Base-by-base conservation (phyloP, 2,113 vertebrate genomes). In the Anser cygnoides region DNA sequence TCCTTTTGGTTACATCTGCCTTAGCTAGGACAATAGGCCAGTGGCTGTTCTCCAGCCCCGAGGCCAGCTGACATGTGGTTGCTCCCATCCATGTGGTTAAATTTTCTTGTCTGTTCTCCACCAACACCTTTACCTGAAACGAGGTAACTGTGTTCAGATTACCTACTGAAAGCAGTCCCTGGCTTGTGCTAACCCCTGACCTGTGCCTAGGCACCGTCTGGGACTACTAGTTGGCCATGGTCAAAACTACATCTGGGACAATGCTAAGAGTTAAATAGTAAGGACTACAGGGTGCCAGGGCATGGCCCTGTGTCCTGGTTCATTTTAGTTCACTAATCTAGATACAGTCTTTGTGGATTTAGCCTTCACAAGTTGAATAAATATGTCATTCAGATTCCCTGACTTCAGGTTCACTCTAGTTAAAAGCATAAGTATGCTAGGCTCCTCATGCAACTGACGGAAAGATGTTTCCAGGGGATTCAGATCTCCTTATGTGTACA, bases 201-300 rank as follows among this genome's bases (percentile, higher is more conserved):
- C 37, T 58, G 44, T 80, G 44, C 35, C 65, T 55, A 54, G 44
- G 31, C 29, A 5, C 50, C 73, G 49, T 6, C 59, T 80, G 10
- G 26, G 33, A 43, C 39, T 92, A 20, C 23, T 62, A 29, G 55
- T 7, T 85, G 54, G 10, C 52, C 9, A 2, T 13, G 31, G 55
- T 46, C 61, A 77, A 84, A 86, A 44, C 41, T 39, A 8, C 0
- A 0, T 31, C 41, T 44, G 17, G 23, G 57, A 41, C 0, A 2
- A 63, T 37, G 61, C 23, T 89, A 43, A 44, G 76, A 84, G 8
- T 10, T 31, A 66, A 78, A 70, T 15, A 49, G 5, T 57, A 18
- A 0, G 1, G 35, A 35, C 2, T 3, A 10, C 16, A 23, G 12
- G 18, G 33, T 76, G 33, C 44, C 89, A 74, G 18, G 50, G 37